Base-by-base conservation (phyloP, 2,113 vertebrate species). In the Talpa occidentalis region DNA sequence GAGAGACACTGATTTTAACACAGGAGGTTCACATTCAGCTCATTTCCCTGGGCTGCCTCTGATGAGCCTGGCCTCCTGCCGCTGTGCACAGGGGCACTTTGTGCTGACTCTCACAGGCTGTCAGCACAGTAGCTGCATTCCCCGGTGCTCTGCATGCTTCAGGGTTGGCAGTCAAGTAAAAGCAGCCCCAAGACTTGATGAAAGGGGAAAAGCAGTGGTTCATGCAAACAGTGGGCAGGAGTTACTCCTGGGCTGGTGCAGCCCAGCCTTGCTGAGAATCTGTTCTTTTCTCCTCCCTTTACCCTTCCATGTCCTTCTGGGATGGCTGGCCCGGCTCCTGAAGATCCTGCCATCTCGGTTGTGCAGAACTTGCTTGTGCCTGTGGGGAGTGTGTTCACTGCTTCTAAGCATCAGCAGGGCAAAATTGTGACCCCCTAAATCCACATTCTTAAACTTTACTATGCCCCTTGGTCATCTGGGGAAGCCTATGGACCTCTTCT, bases 111-210 rank as follows among this genome's bases (percentile, higher is more conserved):
- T 66, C 19, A 2, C 30, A 0, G 62, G 15, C 40, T 24, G 32
- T 84, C 74, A 88, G 62, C 62, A 82, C n/a, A 40, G 69, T 14
- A 24, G 37, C 44, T 42, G 10, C 82, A 88, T 88, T 93, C 47
- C n/a, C 64, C 72, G 64, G n/a, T 3, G 9, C 26, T 30, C 2
- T 72, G 60, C 35, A 22, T 10, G 76, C 49, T 26, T 93, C 26
- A 5, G 56, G 19, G 4, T 60, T 90, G 91, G 44, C 49, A 88
- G n/a, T 32, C 69, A 60, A 44, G 54, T 44, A n/a, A 70, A 73
- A 49, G 62, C n/a, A 42, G 28, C 47, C 59, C 79, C 77, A 74
- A 70, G 44, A 44, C n/a, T 24, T 35, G 66, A 28, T 62, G 56
- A n/a, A 60, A 88, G 85, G 54, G 40, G 47, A 35, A 70, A 32